Conservation (phyloP, 2,888 invertebrate genomes). For the Chymomyza caudatula region DNA sequence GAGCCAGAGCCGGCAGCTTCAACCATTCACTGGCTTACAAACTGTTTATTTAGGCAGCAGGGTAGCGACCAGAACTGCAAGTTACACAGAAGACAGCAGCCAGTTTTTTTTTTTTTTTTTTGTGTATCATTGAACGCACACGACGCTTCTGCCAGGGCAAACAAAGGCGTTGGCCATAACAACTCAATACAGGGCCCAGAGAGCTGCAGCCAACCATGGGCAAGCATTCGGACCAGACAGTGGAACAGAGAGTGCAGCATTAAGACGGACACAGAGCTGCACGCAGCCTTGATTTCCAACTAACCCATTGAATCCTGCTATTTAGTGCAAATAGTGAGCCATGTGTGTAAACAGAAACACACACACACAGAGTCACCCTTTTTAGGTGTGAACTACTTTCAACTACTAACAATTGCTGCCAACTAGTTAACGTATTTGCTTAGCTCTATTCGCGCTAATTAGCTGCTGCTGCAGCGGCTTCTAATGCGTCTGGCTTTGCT, state of each 20-base stretch:
- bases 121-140: conserved; percentile 50
- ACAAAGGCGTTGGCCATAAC: conserved; percentile 69
- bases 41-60: conserved; percentile 59
- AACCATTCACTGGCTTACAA: conserved; percentile 38
- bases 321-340: not conserved
- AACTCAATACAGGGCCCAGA: conserved; percentile 45
- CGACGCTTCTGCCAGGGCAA: conserved; percentile 59
- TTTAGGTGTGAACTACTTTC: conserved; percentile 66
- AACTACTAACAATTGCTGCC: conserved; percentile 31
- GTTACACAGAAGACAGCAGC: conserved; percentile 28
- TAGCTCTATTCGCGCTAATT: conserved; percentile 42
- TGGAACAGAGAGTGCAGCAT: conserved; percentile 31
- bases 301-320: conserved; percentile 29
- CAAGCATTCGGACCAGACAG: not conserved
- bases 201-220: not conserved
- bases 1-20: conserved; percentile 10
- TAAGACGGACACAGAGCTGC: not conserved
- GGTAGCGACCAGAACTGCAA: conserved; percentile 15
- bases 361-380: not conserved
- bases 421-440: not conserved
- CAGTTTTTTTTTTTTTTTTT: not conserved
- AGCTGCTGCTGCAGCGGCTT: conserved; percentile 36
- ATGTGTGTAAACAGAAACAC: not conserved
- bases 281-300: conserved; percentile 59
- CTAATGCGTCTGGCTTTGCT: conserved; percentile 53